Percentiles rank a stretch among this genome's conserved stretches.
phyloP scores from a whole-genome alignment of 2,888 invertebrate genomes.

The Acrobasis suavella region DNA sequence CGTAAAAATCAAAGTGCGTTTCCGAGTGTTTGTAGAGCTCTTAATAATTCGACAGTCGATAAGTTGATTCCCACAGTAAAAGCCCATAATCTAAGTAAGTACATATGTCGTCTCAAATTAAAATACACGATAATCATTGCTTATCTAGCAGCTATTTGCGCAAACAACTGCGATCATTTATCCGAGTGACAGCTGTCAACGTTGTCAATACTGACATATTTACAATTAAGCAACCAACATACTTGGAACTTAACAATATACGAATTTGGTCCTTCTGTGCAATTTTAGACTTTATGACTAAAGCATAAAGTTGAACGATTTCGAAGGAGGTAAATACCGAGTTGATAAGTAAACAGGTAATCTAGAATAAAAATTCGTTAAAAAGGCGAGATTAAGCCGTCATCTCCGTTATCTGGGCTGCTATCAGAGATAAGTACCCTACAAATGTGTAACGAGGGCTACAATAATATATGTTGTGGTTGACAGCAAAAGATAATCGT shows the following conservation, averaged over 20 bases:
- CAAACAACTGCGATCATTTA: conserved; percentile 80
- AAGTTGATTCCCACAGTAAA: conserved; percentile 57
- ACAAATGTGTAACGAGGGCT: conserved; percentile 66
- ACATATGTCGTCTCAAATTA: conserved; percentile 61
- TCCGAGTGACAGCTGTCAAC: conserved; percentile 75
- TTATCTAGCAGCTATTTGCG: conserved; percentile 76
- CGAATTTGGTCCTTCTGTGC: conserved; percentile 44
- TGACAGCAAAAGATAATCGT: conserved; percentile 64
- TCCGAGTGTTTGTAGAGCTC: conserved; percentile 12
- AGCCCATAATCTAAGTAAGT: conserved; percentile 37
- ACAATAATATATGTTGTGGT: conserved; percentile 65
- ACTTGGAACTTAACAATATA: conserved; percentile 63
- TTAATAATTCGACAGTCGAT: conserved; percentile 42
- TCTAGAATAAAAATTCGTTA: conserved; percentile 74
- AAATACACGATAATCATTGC: conserved; percentile 69
- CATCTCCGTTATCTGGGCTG: conserved; percentile 71
- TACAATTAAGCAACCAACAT: conserved; percentile 79
- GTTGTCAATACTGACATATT: conserved; percentile 75
- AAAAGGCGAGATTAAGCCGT: conserved; percentile 77
- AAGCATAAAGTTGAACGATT: neutral
- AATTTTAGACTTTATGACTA: conserved; percentile 49
- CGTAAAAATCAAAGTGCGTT: neutral
- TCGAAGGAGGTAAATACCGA: conserved; percentile 26
- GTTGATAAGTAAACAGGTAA: conserved; percentile 50
- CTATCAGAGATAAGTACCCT: conserved; percentile 65